Evolutionary conservation across 2,888 invertebrate species (phyloP), one percentile per base, ranked within the genome.

Genomic region (Drosophila monieri): DNA sequence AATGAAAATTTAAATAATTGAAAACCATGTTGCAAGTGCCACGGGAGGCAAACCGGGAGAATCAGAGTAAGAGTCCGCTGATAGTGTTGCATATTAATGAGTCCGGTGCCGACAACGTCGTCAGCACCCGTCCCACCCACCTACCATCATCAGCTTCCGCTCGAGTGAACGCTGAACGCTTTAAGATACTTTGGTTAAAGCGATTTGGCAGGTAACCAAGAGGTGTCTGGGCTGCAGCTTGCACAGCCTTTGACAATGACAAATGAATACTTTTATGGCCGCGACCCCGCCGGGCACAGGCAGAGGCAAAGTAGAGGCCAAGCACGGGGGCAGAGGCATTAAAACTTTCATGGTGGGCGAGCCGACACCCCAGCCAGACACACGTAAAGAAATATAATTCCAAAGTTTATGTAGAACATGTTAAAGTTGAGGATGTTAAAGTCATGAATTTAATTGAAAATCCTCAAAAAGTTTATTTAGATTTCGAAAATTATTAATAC

Each of bases 1-100:
- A 84, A 84, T 88, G 84, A 84, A 84, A 88, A 85, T 84, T 88
- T 84, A 84, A 84, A 84, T 84, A 84, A 84, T 88, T 84, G 88
- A 84, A 88, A 78, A 72, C 53, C 59, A 56, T 74, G 75, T 62
- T 67, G 65, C 70, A 74, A 65, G 60, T 74, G 73, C 67, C 55
- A 59, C 54, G 46, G 61, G 56, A 46, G 49, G 15, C 8, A 3
- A 3, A 23, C 46, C 60, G 53, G 65, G 41, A 46, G 55, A 60
- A 46, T 25, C 56, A 48, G 60, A 48, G 60, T 43, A 21, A 12
- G 51, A 55, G 41, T 52, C 41, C 51, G 49, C 72, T 52, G 64
- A 72, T 70, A 72, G 73, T 66, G 83, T 79, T 83, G 84, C 88
- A 84, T 84, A 88, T 88, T 88, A 85, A 84, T 88, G 83, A 83